Evolutionary conservation across 2,113 vertebrate genomes (phyloP).

Genomic region (Centropus bengalensis): DNA sequence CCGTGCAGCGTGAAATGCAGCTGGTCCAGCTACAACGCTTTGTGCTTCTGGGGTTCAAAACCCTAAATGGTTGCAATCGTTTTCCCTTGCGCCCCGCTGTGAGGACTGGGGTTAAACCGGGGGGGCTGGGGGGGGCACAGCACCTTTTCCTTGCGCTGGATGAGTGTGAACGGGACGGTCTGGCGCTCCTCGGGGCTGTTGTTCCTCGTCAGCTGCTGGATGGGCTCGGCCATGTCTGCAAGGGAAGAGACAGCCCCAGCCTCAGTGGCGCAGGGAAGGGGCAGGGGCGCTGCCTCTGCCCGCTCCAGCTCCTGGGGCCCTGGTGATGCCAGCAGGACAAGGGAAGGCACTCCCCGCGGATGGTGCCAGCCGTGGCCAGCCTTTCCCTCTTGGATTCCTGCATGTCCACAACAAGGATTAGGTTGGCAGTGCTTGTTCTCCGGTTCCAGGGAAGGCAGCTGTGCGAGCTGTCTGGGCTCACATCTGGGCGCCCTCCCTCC

Average conservation of each 20-base stretch:
- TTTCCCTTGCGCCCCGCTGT: too few relatives aligned
- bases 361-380: rapidly evolving
- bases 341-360: not conserved
- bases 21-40: rapidly evolving
- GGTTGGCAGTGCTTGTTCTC: not conserved
- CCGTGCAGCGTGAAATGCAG: too few relatives aligned
- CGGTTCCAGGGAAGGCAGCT: not conserved
- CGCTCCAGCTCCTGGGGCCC: not conserved
- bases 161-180: constrained; percentile 79
- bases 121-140: rapidly evolving
- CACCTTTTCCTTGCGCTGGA: constrained; percentile 87
- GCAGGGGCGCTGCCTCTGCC: too few relatives aligned
- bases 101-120: rapidly evolving
- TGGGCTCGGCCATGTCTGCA: constrained; percentile 90
- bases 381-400: not conserved
- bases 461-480: not conserved
- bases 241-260: rapidly evolving
- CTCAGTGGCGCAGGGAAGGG: not conserved
- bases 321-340: too few relatives aligned
- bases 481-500: rapidly evolving
- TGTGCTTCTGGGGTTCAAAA: rapidly evolving
- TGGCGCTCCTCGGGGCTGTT: constrained; percentile 81
- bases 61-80: rapidly evolving
- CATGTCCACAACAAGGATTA: rapidly evolving
- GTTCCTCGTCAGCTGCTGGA: constrained; percentile 86